A percentile compares a stretch with the other conserved stretches of the same genome.
Evolutionary conservation across 30 jellyfish, hydroid and myxozoan species (phyloP).

Genomic region (Turritopsis rubra): DNA sequence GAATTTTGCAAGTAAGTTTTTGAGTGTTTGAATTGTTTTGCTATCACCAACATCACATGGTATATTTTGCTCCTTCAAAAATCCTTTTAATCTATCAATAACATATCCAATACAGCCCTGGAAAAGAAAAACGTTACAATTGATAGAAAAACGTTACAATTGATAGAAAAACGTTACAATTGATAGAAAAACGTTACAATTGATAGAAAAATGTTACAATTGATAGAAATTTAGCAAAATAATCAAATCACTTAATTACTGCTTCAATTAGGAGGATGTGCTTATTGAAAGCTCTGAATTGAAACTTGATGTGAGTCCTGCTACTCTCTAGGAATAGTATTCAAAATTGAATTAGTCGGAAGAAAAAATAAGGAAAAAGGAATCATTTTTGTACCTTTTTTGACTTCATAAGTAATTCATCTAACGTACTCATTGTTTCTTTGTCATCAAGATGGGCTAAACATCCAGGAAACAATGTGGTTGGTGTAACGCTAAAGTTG

Average conservation of each 20-base stretch:
- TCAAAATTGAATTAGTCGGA: not conserved
- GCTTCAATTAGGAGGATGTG: no score
- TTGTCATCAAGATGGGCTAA: constrained; percentile 58
- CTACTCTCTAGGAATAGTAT: no score
- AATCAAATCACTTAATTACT: no score
- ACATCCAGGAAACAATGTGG: constrained; percentile 79
- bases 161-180: no score
- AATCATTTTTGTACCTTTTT: constrained; percentile 34
- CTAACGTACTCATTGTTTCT: constrained; percentile 29
- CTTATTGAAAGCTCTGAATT: no score
- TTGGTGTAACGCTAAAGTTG: constrained; percentile 36
- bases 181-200: no score
- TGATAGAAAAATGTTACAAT: no score
- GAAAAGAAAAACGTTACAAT: not conserved
- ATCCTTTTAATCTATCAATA: not conserved
- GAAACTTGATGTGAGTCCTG: no score
- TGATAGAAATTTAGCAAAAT: no score
- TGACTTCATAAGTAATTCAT: constrained; percentile 43
- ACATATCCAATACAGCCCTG: constrained; percentile 25
- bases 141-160: no score
- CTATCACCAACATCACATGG: not conserved
- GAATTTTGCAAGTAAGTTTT: constrained; percentile 33
- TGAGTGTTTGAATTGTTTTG: constrained; percentile 9
- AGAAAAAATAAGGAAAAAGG: not conserved
- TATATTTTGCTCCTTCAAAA: constrained; percentile 5